Evolutionary conservation across 2,113 vertebrate species (phyloP).

Genomic region (Sturnus vulgaris): DNA sequence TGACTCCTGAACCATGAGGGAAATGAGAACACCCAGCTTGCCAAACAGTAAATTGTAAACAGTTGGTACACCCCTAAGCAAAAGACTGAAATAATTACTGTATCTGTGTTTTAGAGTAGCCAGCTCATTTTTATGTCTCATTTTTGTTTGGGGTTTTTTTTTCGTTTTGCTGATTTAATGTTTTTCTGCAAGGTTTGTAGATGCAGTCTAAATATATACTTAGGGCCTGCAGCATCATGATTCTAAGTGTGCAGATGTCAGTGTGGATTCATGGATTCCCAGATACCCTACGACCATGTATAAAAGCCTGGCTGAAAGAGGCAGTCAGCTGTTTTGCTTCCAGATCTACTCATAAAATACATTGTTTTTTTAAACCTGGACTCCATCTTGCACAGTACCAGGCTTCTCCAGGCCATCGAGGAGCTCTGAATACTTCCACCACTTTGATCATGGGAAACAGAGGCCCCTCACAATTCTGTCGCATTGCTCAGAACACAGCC

Average conservation of each 20-base stretch:
- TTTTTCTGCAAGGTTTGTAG: constrained; percentile 53
- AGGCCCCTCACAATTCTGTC: not conserved
- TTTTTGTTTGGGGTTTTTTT: constrained; percentile 18
- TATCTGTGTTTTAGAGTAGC: constrained; percentile 69
- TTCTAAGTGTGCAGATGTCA: constrained; percentile 64
- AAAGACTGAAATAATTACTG: constrained; percentile 73
- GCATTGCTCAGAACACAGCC: not conserved
- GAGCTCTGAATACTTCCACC: not conserved
- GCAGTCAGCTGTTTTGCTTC: constrained; percentile 16
- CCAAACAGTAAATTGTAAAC: constrained; percentile 75
- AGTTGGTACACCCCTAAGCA: constrained; percentile 71
- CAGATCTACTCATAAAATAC: constrained; percentile 9
- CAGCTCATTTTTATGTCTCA: constrained; percentile 64
- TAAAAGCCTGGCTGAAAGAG: constrained; percentile 25
- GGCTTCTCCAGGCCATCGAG: not conserved
- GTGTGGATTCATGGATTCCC: constrained; percentile 41
- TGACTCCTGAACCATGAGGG: constrained; percentile 73
- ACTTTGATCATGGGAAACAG: not conserved
- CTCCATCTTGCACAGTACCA: not conserved
- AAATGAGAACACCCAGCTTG: constrained; percentile 73
- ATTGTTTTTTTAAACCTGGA: not conserved
- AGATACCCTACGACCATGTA: not conserved
- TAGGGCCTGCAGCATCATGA: constrained; percentile 39
- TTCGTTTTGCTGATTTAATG: constrained; percentile 67
- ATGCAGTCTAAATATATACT: constrained; percentile 57